Evolutionary conservation across 2,888 invertebrate species (phyloP).

Genomic region (Scaptomyza flava): DNA sequence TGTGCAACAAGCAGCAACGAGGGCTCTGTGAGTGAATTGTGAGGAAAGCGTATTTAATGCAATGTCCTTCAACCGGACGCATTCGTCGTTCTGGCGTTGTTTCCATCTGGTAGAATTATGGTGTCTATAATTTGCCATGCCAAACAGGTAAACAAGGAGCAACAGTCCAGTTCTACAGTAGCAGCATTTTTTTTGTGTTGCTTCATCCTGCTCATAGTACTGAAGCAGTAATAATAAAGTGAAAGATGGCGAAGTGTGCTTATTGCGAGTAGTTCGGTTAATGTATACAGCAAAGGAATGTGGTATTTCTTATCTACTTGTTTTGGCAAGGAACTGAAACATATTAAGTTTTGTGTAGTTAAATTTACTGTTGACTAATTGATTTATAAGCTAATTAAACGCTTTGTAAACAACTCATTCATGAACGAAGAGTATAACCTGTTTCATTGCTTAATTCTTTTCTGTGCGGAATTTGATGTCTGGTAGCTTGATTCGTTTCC

Average conservation of each 20-base stretch:
- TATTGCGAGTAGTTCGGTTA: neutral
- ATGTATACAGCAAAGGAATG: neutral
- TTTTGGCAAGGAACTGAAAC: no score
- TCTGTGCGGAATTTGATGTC: conserved; percentile 9
- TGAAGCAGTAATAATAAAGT: conserved; percentile 36
- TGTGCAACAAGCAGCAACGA: conserved; percentile 7
- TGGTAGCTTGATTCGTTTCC: neutral
- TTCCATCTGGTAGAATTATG: conserved; percentile 16
- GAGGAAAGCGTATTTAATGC: conserved; percentile 17
- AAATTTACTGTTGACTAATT: no score
- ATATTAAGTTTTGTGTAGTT: no score
- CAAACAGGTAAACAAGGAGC: conserved; percentile 38
- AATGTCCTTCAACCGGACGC: conserved; percentile 11
- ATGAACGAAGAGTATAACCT: neutral
- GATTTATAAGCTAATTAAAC: no score
- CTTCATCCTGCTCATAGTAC: conserved; percentile 6
- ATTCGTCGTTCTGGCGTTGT: conserved; percentile 15
- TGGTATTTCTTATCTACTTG: no score
- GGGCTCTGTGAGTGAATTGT: conserved; percentile 1
- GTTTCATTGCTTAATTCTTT: conserved; percentile 32
- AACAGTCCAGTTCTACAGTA: conserved; percentile 33
- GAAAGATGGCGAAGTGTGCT: neutral
- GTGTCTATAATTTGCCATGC: conserved; percentile 27
- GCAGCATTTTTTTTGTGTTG: conserved; percentile 26
- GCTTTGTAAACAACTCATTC: no score